Evolutionary conservation across 2,888 invertebrate genomes (phyloP).

Genomic region (Antheraea assamensis): DNA sequence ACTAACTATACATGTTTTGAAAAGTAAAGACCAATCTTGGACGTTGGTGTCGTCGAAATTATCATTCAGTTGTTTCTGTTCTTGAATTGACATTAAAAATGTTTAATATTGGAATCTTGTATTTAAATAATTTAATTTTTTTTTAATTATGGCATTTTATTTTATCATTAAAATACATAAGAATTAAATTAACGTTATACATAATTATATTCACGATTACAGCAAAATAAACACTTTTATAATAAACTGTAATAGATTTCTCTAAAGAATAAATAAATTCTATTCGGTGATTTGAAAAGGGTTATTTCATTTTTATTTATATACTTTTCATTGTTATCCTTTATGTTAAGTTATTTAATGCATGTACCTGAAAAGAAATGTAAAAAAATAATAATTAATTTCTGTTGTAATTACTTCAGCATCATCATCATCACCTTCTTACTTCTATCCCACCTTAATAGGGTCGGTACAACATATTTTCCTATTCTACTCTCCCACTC

Average conservation of each 20-base stretch:
- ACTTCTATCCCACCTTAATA: no score
- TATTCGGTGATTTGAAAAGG: background rate
- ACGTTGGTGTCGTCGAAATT: background rate
- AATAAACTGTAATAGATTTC: background rate
- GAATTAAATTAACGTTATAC: background rate
- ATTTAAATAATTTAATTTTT: background rate
- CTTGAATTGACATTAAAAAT: background rate
- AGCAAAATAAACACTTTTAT: background rate
- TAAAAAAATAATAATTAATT: background rate
- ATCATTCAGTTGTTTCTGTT: background rate
- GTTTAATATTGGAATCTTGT: background rate
- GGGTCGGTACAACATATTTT: no score
- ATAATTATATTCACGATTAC: background rate
- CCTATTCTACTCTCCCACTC: no score
- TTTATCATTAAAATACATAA: background rate
- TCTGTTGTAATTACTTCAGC: no score
- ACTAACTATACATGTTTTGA: background rate
- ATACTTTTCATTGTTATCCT: background rate
- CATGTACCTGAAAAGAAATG: conserved; percentile 47
- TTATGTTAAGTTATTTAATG: conserved; percentile 26
- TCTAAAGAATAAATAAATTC: background rate
- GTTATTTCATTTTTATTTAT: background rate
- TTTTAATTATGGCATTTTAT: background rate
- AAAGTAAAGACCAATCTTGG: background rate
- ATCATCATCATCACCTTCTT: no score